Percentiles rank a stretch among this genome's conserved stretches.
Evolutionary conservation across 1,140 invertebrate species (phyloP).

Genomic region (Drosophila kurseongensis): DNA sequence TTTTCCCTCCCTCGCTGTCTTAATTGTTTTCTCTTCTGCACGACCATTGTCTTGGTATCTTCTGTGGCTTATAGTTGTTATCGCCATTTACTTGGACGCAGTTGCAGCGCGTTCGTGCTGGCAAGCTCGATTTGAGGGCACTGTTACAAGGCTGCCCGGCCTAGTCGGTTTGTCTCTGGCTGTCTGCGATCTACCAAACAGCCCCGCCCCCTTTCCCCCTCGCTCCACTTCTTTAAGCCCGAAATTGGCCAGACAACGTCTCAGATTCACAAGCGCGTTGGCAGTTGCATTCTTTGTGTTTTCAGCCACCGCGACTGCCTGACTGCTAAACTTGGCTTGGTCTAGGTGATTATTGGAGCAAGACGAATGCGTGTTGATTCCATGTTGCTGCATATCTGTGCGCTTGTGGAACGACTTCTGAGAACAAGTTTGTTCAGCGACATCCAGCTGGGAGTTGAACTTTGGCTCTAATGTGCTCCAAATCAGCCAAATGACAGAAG

Average conservation of each 20-base stretch:
- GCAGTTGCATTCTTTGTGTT: constrained; percentile 65
- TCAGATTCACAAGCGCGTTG: constrained; percentile 54
- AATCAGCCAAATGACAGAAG: constrained; percentile 10
- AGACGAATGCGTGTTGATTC: constrained; percentile 58
- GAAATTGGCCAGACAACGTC: constrained; percentile 59
- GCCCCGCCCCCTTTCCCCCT: not conserved
- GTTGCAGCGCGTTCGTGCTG: constrained; percentile 67
- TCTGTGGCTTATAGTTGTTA: constrained; percentile 22
- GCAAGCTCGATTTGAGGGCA: constrained; percentile 71
- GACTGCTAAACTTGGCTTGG: constrained; percentile 55
- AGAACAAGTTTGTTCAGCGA: constrained; percentile 29
- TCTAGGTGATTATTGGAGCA: constrained; percentile 76
- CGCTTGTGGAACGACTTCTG: constrained; percentile 10
- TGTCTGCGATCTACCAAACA: constrained; percentile 25
- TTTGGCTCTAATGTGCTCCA: constrained; percentile 34
- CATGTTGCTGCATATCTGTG: constrained; percentile 13
- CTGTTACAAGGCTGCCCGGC: constrained; percentile 76
- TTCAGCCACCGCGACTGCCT: constrained; percentile 6
- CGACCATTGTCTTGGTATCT: constrained; percentile 29
- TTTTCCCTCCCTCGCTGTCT: constrained; percentile 10
- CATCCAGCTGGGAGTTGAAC: constrained; percentile 61
- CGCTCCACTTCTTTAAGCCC: constrained; percentile 7
- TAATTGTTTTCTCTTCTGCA: constrained; percentile 35
- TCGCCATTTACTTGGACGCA: constrained; percentile 40
- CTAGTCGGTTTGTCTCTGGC: constrained; percentile 34